Percentiles rank a stretch among this genome's conserved stretches.
phyloP scores from a whole-genome alignment of 2,797 vertebrate genomes.

The Coreius guichenoti region DNA sequence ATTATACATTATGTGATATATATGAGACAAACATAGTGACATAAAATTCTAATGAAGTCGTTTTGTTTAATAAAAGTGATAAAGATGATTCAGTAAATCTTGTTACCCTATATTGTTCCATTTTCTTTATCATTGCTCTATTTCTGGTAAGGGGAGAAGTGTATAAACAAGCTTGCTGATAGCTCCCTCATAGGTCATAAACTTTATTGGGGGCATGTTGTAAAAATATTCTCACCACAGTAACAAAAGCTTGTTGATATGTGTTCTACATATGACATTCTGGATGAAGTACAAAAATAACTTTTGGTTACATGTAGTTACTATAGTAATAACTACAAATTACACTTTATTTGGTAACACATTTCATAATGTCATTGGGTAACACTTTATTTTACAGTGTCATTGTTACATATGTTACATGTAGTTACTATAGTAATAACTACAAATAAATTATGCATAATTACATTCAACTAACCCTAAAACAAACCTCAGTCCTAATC shows the following conservation, averaged over 20 bases:
- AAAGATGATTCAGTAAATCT: not conserved
- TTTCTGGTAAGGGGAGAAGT: constrained; percentile 66
- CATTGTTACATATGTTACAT: too few relatives aligned
- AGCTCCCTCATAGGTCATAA: constrained; percentile 67
- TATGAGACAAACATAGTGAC: not conserved
- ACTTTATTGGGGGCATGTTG: constrained; percentile 72
- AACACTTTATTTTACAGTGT: too few relatives aligned
- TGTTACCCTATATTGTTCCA: not conserved
- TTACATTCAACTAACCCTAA: too few relatives aligned
- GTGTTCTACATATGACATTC: constrained; percentile 14
- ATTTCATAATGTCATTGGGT: too few relatives aligned
- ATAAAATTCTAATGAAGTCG: not conserved
- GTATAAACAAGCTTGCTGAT: constrained; percentile 60
- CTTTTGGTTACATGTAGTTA: not conserved
- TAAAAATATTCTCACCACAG: constrained; percentile 74
- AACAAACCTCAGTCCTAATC: too few relatives aligned
- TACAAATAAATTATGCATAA: too few relatives aligned
- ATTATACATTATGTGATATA: not conserved
- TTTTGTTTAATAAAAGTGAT: not conserved
- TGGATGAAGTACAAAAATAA: not conserved
- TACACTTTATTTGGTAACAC: too few relatives aligned
- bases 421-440: too few relatives aligned
- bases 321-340: too few relatives aligned
- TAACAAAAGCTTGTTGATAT: constrained; percentile 69
- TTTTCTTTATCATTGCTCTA: constrained; percentile 50